phyloP scores from a whole-genome alignment of 2,888 invertebrate species.

The Eurytoma californica region DNA sequence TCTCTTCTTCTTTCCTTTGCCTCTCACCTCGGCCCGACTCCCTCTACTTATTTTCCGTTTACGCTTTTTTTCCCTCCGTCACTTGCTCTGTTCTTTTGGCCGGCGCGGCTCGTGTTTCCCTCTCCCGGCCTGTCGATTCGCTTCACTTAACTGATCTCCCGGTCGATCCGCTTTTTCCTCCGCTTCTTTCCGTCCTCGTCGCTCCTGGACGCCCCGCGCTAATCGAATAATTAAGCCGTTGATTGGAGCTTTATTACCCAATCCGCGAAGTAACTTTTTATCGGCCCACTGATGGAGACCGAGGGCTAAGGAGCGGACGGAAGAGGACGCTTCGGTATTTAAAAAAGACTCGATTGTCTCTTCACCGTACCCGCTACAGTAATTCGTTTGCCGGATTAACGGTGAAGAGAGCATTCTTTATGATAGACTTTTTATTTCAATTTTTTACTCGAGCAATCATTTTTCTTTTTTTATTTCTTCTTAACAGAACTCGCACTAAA shows the following conservation, averaged over 20 bases:
- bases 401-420: slow-evolving; percentile 29
- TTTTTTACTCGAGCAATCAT: slow-evolving; percentile 9
- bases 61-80: slow-evolving; percentile 47
- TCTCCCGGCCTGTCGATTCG: slow-evolving; percentile 41
- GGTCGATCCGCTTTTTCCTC: slow-evolving; percentile 45
- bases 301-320: not conserved
- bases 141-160: slow-evolving; percentile 51
- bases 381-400: slow-evolving; percentile 47
- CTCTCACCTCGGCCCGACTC: not conserved
- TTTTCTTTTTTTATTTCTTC: not conserved
- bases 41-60: slow-evolving; percentile 51
- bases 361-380: slow-evolving; percentile 44
- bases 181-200: slow-evolving; percentile 41
- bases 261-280: slow-evolving; percentile 74
- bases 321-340: slow-evolving; percentile 60
- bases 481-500: not conserved
- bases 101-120: slow-evolving; percentile 4
- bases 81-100: slow-evolving; percentile 49
- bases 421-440: not conserved
- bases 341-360: slow-evolving; percentile 69
- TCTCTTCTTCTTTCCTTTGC: not conserved
- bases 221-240: slow-evolving; percentile 75
- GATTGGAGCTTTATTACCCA: slow-evolving; percentile 75
- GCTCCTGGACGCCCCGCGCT: slow-evolving; percentile 58
- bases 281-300: slow-evolving; percentile 60